phyloP scores from a whole-genome alignment of 2,797 vertebrate genomes.

The Champsocephalus gunnari region DNA sequence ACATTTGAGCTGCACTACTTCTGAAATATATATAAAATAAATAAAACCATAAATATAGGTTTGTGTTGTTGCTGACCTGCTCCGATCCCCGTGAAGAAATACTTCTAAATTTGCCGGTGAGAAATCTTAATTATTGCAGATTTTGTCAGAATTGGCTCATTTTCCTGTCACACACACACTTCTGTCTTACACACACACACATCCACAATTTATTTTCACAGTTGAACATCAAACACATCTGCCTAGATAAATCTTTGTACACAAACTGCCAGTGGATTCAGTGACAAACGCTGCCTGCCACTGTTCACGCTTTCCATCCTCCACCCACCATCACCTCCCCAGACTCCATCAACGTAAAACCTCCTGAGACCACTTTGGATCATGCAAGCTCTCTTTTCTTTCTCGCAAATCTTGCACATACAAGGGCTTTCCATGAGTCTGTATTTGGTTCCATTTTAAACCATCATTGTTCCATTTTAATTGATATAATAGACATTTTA shows the following conservation, averaged over 20 bases:
- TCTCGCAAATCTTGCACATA: neutral
- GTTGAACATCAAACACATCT: constrained; percentile 1
- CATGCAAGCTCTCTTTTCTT: constrained; percentile 18
- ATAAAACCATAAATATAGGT: constrained; percentile 36
- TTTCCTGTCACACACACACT: constrained; percentile 37
- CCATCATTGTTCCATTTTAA: neutral
- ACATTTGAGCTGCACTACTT: constrained; percentile 32
- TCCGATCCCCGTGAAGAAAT: constrained; percentile 2
- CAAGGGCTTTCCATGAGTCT: neutral
- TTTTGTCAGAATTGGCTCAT: constrained; percentile 52
- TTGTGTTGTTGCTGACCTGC: constrained; percentile 30
- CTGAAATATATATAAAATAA: constrained; percentile 40
- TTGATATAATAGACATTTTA: neutral
- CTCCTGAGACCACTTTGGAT: constrained; percentile 43
- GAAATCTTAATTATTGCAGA: constrained; percentile 21
- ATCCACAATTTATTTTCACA: constrained; percentile 43
- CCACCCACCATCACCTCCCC: constrained; percentile 27
- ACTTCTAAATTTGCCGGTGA: constrained; percentile 21
- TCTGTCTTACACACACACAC: constrained; percentile 19
- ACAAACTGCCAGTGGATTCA: constrained; percentile 60
- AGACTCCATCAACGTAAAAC: constrained; percentile 23
- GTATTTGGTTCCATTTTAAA: neutral
- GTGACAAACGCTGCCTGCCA: constrained; percentile 42
- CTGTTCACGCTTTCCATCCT: constrained; percentile 27
- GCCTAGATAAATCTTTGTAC: constrained; percentile 51